These are phyloP conservation scores for Caligus rogercresseyi DNA, from an alignment of 1,140 invertebrate species.

Conservation along the genomic window DNA sequence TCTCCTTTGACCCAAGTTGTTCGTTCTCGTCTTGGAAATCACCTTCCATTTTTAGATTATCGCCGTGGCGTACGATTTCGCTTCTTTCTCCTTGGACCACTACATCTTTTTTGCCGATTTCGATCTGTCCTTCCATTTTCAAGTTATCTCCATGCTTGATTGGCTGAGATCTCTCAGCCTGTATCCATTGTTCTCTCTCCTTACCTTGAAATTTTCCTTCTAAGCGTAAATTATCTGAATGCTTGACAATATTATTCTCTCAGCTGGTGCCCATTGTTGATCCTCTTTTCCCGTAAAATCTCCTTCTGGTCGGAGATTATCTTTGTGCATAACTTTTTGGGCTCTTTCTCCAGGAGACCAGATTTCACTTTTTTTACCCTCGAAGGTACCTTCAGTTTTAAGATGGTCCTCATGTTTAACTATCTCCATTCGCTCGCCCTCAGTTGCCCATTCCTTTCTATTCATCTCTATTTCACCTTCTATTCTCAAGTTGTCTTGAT, in stretches of 20 bases:
- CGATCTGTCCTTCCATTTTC: slow-evolving; percentile 25
- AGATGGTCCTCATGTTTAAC: slow-evolving; percentile 23
- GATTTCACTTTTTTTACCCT: slow-evolving; percentile 32
- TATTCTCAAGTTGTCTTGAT: slow-evolving; percentile 24
- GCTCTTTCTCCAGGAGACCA: slow-evolving; percentile 20
- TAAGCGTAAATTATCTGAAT: slow-evolving; percentile 36
- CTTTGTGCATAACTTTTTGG: slow-evolving; percentile 23
- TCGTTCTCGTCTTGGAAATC: slow-evolving; percentile 23
- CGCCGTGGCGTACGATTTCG: slow-evolving; percentile 23
- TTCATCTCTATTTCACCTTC: slow-evolving; percentile 38
- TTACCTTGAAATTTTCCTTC: slow-evolving; percentile 40
- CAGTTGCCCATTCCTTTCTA: slow-evolving; percentile 23
- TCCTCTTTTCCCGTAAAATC: slow-evolving; percentile 22
- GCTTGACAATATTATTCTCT: slow-evolving; percentile 30
- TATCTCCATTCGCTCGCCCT: slow-evolving; percentile 24
- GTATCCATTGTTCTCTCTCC: slow-evolving; percentile 14
- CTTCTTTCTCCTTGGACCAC: slow-evolving; percentile 18
- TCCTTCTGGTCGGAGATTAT: slow-evolving; percentile 27
- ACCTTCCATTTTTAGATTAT: slow-evolving; percentile 26
- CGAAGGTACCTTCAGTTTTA: slow-evolving; percentile 22
- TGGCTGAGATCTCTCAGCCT: slow-evolving; percentile 23
- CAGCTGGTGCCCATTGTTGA: slow-evolving; percentile 27
- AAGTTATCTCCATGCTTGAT: slow-evolving; percentile 23
- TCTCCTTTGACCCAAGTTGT: slow-evolving; percentile 12
- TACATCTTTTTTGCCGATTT: slow-evolving; percentile 32